Evolutionary conservation across 2,888 invertebrate species (phyloP).

Genomic region (Campoplex nolae): DNA sequence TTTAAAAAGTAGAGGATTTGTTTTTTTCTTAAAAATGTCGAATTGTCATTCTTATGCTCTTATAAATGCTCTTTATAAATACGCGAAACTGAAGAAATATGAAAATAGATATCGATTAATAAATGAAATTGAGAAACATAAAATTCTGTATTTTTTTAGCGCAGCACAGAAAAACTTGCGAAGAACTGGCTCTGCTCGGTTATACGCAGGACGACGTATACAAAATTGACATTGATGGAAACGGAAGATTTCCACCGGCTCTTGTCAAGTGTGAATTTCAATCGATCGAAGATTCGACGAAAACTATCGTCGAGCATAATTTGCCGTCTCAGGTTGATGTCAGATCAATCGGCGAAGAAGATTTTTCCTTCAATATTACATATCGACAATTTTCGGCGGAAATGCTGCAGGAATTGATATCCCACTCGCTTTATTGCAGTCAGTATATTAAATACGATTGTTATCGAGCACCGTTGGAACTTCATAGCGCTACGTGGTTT

Average conservation of each 20-base stretch:
- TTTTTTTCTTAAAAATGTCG: no score
- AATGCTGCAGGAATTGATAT: slow-evolving; percentile 95
- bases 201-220: slow-evolving; percentile 96
- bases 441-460: slow-evolving; percentile 97
- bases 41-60: no score
- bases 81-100: no score
- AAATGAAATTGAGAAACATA: neutral
- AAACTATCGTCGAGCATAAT: slow-evolving; percentile 96
- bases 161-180: slow-evolving; percentile 95
- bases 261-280: slow-evolving; percentile 97
- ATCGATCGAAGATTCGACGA: slow-evolving; percentile 93
- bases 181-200: slow-evolving; percentile 95
- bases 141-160: slow-evolving; percentile 85
- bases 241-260: slow-evolving; percentile 96
- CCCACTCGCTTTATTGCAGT: slow-evolving; percentile 94
- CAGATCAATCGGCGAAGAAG: slow-evolving; percentile 90
- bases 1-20: no score
- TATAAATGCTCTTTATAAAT: no score
- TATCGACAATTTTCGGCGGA: slow-evolving; percentile 96
- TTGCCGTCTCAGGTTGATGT: slow-evolving; percentile 96
- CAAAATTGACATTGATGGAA: slow-evolving; percentile 96
- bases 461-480: slow-evolving; percentile 93
- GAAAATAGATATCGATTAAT: neutral
- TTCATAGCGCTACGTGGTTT: slow-evolving; percentile 96
- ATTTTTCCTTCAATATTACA: slow-evolving; percentile 94